phyloP scores from a whole-genome alignment of 1,140 invertebrate species.

The Physella acuta region DNA sequence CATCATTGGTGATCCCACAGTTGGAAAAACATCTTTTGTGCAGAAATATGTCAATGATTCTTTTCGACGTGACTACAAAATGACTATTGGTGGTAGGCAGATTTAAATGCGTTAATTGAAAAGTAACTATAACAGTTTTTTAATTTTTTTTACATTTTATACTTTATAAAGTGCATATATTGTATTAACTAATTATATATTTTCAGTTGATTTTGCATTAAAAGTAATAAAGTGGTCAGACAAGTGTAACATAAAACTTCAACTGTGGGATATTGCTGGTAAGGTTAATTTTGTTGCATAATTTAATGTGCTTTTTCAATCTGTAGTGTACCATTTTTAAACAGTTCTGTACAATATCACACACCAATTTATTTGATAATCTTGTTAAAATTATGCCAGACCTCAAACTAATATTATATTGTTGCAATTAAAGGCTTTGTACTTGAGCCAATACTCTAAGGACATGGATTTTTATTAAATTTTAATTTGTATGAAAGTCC shows the following conservation, averaged over 20 bases:
- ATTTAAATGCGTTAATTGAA: not conserved
- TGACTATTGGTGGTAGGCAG: conserved; percentile 69
- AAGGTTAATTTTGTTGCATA: too few relatives aligned
- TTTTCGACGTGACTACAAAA: conserved; percentile 94
- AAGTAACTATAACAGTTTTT: not conserved
- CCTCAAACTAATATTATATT: too few relatives aligned
- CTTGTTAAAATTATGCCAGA: too few relatives aligned
- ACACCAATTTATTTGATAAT: not conserved
- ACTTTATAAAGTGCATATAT: not conserved
- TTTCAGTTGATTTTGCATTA: conserved; percentile 67
- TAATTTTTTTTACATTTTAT: not conserved
- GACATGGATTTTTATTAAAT: too few relatives aligned
- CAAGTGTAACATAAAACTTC: conserved; percentile 65
- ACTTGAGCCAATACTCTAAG: too few relatives aligned
- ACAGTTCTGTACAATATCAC: not conserved
- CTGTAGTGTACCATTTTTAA: too few relatives aligned
- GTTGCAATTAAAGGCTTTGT: too few relatives aligned
- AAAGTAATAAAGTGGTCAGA: conserved; percentile 67
- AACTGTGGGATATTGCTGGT: conserved; percentile 68
- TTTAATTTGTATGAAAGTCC: too few relatives aligned
- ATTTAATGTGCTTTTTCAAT: too few relatives aligned
- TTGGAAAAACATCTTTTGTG: conserved; percentile 96
- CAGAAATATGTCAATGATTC: conserved; percentile 76
- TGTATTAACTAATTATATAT: conserved; percentile 6
- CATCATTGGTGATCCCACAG: conserved; percentile 94